phyloP scores from a whole-genome alignment of 2,888 invertebrate species.

The Marronus borbonicus region DNA sequence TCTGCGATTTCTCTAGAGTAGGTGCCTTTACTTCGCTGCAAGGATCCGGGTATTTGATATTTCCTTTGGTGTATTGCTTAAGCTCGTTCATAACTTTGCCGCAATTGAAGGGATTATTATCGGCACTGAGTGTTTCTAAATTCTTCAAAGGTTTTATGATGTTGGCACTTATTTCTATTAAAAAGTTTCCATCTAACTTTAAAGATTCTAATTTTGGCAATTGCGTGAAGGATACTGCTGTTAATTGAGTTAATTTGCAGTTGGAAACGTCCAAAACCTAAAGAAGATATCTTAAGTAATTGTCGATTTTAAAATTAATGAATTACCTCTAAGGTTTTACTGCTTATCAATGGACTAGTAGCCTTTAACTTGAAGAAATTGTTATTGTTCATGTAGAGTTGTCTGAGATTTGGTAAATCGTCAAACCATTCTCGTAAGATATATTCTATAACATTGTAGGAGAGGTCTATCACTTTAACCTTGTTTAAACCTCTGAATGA shows the following conservation, averaged over 20 bases:
- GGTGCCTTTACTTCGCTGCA: slow-evolving; percentile 62
- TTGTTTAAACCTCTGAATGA: slow-evolving; percentile 74
- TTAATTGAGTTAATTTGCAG: slow-evolving; percentile 74
- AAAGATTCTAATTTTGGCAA: slow-evolving; percentile 74
- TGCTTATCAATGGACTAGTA: slow-evolving; percentile 74
- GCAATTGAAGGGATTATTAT: slow-evolving; percentile 75
- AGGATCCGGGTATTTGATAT: slow-evolving; percentile 71
- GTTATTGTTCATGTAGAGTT: slow-evolving; percentile 76
- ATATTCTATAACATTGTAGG: slow-evolving; percentile 76
- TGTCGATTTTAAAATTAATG: not conserved
- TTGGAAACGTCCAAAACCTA: slow-evolving; percentile 75
- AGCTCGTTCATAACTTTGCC: slow-evolving; percentile 70
- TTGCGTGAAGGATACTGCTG: slow-evolving; percentile 72
- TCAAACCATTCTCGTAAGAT: slow-evolving; percentile 74
- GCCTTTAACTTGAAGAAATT: slow-evolving; percentile 73
- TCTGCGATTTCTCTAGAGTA: slow-evolving; percentile 73
- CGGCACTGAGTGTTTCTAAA: slow-evolving; percentile 72
- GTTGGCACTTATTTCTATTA: slow-evolving; percentile 72
- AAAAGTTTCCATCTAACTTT: slow-evolving; percentile 76
- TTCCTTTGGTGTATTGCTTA: slow-evolving; percentile 69
- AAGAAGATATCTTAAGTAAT: slow-evolving; percentile 58
- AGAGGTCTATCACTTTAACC: slow-evolving; percentile 74
- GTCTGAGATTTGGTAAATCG: slow-evolving; percentile 72
- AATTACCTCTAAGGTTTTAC: slow-evolving; percentile 72
- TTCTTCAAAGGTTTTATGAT: slow-evolving; percentile 71